Evolutionary conservation across 1,140 invertebrate species (phyloP), one percentile per base, ranked within the genome.

Genomic region (Cherax quadricarinatus): DNA sequence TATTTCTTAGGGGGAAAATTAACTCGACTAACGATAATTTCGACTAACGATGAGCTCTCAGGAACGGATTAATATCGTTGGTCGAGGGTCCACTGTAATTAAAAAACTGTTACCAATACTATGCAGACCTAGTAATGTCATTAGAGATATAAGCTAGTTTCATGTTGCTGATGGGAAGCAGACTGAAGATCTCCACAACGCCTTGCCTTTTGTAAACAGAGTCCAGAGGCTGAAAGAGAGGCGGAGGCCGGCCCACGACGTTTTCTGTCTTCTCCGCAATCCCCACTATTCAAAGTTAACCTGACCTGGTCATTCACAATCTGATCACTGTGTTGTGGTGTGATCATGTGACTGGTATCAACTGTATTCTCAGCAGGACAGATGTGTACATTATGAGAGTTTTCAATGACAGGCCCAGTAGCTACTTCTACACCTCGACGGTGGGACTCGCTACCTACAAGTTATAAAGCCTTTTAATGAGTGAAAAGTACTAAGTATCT

Each of bases 381-480:
- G 18, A 66, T 7, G 24, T 21, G n/a, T 51, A 87, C 62, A 24
- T 6, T 89, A 60, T 18, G 62, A 48, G 16, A 80, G 10, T 66
- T 21, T 66, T 66, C 16, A 66, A 66, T 66, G 62, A 21, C 62
- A 49, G 75, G 75, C 41, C 75, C 73, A 21, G 83, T 57, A 14
- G 89, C 30, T 21, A 91, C 89, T 81, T 91, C 89, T n/a, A 91
- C 83, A n/a, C 89, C 89, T 49, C 89, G 83, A 12, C 89, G 83
- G n/a, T 85, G 78, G 60, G 75, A 79, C 7, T 91, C 89, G 79
- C 73, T 91, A n/a, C 89, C 89, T 91, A 82, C 14, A 16, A 57
- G 16, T 73, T 51, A 41, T 75, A 75, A 75, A 75, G 21, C 14
- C 14, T 57, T 57, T 57, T 57, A 57, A 57, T 57, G 53, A 57